Conservation (phyloP, 1,140 invertebrate genomes). For the Wiebesia pumilae region DNA sequence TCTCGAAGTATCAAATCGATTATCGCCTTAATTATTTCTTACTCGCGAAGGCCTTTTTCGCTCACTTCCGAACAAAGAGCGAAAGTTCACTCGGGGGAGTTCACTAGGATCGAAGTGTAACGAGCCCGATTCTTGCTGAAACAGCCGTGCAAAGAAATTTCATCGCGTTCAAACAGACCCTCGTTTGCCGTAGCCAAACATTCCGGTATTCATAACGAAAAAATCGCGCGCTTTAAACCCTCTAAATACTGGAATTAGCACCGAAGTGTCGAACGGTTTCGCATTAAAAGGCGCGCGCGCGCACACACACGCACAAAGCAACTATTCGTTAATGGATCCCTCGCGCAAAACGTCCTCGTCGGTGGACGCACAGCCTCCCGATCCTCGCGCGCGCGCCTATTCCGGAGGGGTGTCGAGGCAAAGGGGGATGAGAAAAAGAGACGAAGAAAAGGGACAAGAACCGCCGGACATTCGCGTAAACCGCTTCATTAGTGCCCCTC, state of each 20-base stretch:
- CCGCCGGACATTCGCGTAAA: constrained; percentile 4
- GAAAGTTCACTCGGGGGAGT: no score
- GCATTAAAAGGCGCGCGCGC: background rate
- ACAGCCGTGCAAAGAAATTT: background rate
- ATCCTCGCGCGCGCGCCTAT: background rate
- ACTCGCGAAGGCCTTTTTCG: no score
- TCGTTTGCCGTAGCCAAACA: background rate
- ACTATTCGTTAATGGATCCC: background rate
- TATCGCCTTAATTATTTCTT: no score
- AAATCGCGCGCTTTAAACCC: background rate
- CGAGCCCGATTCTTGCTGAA: no score
- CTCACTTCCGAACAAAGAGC: no score
- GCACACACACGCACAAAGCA: no score
- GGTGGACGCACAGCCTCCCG: background rate
- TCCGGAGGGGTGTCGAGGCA: background rate
- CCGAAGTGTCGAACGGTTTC: background rate
- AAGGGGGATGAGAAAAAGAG: background rate
- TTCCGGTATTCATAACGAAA: background rate
- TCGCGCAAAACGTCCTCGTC: background rate
- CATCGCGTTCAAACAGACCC: background rate
- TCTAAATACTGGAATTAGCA: constrained; percentile 1
- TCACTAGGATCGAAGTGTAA: no score
- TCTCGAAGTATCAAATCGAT: no score
- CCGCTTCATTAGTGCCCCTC: background rate
- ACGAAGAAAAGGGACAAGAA: background rate